A percentile compares a stretch with the other conserved stretches of the same genome.
Evolutionary conservation across 1,140 invertebrate species (phyloP).

Genomic region (Asbolus verrucosus): DNA sequence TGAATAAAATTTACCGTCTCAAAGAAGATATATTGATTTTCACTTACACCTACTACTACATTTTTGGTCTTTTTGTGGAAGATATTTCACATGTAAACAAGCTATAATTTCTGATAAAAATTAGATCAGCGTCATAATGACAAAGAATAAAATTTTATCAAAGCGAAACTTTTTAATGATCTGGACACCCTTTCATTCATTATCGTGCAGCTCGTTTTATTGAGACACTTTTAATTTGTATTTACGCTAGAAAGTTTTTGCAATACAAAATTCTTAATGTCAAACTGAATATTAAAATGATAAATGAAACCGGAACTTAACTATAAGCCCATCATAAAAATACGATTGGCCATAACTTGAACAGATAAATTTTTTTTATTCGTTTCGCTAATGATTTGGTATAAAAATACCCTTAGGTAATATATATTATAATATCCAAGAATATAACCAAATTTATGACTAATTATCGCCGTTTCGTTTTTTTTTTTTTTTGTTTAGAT

Average conservation of each 20-base stretch:
- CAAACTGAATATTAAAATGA: no score
- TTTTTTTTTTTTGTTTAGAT: no score
- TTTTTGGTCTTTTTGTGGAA: not conserved
- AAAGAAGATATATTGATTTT: constrained; percentile 23
- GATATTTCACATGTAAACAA: constrained; percentile 22
- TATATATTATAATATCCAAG: no score
- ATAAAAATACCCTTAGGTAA: no score
- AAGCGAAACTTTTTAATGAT: constrained; percentile 24
- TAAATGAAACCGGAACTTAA: no score
- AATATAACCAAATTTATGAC: no score
- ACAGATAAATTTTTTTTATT: no score
- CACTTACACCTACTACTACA: constrained; percentile 23
- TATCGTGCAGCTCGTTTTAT: not conserved
- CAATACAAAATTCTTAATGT: no score
- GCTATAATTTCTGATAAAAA: constrained; percentile 14
- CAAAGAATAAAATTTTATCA: not conserved
- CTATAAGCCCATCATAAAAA: no score
- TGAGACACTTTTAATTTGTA: constrained; percentile 6
- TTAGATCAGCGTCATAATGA: not conserved
- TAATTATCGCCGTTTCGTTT: no score
- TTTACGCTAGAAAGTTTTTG: not conserved
- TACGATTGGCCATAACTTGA: no score
- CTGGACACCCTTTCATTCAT: not conserved
- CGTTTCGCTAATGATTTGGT: no score
- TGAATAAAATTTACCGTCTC: not conserved